Conservation (phyloP, 1,140 invertebrate species). For the Whitmania pigra region DNA sequence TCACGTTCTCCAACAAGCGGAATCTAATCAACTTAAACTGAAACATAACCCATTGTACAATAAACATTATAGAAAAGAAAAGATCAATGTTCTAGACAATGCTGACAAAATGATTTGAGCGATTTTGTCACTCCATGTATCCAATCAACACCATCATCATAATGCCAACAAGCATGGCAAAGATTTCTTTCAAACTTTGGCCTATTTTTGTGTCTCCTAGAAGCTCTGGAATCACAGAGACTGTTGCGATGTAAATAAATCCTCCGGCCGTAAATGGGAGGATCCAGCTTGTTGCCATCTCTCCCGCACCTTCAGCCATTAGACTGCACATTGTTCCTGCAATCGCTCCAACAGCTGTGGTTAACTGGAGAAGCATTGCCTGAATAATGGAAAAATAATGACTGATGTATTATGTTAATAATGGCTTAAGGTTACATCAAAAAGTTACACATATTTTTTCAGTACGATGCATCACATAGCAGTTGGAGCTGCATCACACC, state of each 20-base stretch:
- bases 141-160: conserved; percentile 85
- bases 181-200: conserved; percentile 73
- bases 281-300: conserved; percentile 66
- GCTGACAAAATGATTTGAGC: too few species aligned
- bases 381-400: conserved; percentile 36
- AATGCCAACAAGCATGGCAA: conserved; percentile 67
- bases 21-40: too few species aligned
- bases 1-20: too few species aligned
- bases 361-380: conserved; percentile 79
- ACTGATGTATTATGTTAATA: not conserved
- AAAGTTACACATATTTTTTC: too few species aligned
- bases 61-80: too few species aligned
- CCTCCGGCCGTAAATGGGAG: conserved; percentile 92
- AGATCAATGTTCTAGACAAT: too few species aligned
- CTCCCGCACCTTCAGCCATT: conserved; percentile 52
- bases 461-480: too few species aligned
- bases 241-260: conserved; percentile 94
- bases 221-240: conserved; percentile 82
- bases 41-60: conserved; percentile 25
- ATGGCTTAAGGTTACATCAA: not conserved
- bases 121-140: conserved; percentile 56
- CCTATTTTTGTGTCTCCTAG: conserved; percentile 64
- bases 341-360: conserved; percentile 85
- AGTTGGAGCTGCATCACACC: too few species aligned
- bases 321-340: conserved; percentile 76